phyloP scores from a whole-genome alignment of 2,888 invertebrate genomes.

The Leptopilina myrica region DNA sequence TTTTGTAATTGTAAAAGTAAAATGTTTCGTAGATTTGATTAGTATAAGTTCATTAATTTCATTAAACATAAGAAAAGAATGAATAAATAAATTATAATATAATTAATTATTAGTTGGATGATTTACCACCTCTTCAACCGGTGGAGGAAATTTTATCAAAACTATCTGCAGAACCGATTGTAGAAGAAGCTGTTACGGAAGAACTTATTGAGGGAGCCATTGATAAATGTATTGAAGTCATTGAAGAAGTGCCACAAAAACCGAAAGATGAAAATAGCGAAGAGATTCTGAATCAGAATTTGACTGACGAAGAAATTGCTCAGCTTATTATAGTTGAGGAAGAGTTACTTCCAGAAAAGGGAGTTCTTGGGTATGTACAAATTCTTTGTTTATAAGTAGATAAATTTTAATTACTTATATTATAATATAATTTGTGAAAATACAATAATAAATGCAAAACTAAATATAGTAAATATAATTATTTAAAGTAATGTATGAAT shows the following conservation, averaged over 20 bases:
- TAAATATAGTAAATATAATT: too few species aligned
- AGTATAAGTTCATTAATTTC: too few species aligned
- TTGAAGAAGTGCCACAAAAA: constrained; percentile 63
- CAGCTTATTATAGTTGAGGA: constrained; percentile 84
- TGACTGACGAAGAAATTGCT: constrained; percentile 83
- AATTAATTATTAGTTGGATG: constrained; percentile 48
- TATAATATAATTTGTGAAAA: too few species aligned
- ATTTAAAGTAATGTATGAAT: too few species aligned
- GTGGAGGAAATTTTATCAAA: constrained; percentile 58
- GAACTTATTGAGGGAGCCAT: constrained; percentile 30
- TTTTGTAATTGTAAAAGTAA: too few species aligned
- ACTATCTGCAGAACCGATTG: constrained; percentile 41
- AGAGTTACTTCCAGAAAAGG: constrained; percentile 82
- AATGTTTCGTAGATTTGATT: too few species aligned
- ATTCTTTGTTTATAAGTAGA: too few species aligned
- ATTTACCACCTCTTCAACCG: constrained; percentile 50
- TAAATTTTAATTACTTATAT: too few species aligned
- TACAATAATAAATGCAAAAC: too few species aligned
- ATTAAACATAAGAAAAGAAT: too few species aligned
- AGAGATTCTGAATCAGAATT: constrained; percentile 72
- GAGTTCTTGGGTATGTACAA: constrained; percentile 81
- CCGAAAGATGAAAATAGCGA: constrained; percentile 71
- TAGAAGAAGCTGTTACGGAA: constrained; percentile 60
- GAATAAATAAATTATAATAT: background rate
- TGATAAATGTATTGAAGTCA: constrained; percentile 47